Evolutionary conservation across 2,888 invertebrate species (phyloP).

Genomic region (Ectemnius continuus): DNA sequence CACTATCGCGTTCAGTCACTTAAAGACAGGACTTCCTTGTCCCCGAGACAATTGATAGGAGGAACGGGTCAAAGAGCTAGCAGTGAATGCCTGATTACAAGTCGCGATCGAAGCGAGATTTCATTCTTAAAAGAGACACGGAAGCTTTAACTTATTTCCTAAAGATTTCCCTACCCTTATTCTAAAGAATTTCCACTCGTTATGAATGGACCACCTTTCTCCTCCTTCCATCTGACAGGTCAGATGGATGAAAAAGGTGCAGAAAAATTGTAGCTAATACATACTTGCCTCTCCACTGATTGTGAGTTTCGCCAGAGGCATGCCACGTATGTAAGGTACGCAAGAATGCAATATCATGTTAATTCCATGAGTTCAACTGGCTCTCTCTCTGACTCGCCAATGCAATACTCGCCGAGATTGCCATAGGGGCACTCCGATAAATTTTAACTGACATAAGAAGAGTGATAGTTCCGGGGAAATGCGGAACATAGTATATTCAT

Average conservation of each 20-base stretch:
- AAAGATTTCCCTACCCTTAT: no score
- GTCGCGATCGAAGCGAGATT: neutral
- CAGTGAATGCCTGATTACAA: conserved; percentile 11
- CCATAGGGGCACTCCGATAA: neutral
- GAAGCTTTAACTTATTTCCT: neutral
- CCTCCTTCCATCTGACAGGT: neutral
- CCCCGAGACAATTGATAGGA: conserved; percentile 18
- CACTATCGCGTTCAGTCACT: neutral
- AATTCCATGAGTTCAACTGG: neutral
- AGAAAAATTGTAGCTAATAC: neutral
- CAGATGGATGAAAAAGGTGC: neutral
- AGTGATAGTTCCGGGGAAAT: neutral
- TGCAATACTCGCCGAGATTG: neutral
- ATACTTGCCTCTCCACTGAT: neutral
- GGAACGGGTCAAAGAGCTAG: neutral
- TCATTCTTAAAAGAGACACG: neutral
- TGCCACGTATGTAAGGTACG: no score
- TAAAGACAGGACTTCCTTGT: neutral
- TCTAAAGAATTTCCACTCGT: neutral
- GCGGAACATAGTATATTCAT: neutral
- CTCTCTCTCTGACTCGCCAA: neutral
- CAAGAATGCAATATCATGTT: no score
- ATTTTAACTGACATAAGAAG: no score
- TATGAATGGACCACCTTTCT: neutral
- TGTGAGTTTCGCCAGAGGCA: no score